A percentile compares a stretch with the other conserved stretches of the same genome.
These are phyloP conservation scores for Caenorhabditis doughertyi DNA, from an alignment of 2,888 invertebrate genomes.

Conservation along the genomic window DNA sequence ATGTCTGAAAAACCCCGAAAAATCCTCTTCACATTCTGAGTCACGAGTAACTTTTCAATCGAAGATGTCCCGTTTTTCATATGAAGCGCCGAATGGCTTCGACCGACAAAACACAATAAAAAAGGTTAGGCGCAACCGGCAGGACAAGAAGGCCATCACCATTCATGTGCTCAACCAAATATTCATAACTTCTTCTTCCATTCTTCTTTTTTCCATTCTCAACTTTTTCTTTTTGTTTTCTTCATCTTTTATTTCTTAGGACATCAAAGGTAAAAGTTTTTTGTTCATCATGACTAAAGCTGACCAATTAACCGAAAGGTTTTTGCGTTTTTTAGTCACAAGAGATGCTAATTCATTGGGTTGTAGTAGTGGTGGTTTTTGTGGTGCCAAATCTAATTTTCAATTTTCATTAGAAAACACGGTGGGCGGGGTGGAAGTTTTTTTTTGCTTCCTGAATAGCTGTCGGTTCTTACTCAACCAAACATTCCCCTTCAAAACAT, in stretches of 20 bases:
- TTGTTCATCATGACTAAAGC: background rate
- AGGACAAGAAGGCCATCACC: slow-evolving; percentile 37
- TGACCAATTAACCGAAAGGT: slow-evolving; percentile 37
- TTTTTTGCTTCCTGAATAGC: slow-evolving; percentile 32
- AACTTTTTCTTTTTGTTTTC: background rate
- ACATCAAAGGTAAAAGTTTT: slow-evolving; percentile 34
- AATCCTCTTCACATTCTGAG: background rate
- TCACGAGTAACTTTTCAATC: slow-evolving; percentile 9
- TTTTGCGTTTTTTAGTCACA: slow-evolving; percentile 34
- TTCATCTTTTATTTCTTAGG: slow-evolving; percentile 1
- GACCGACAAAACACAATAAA: slow-evolving; percentile 54
- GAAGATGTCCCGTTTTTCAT: slow-evolving; percentile 7
- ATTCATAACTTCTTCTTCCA: slow-evolving; percentile 41
- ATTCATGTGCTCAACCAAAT: slow-evolving; percentile 42
- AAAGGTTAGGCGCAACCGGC: slow-evolving; percentile 40
- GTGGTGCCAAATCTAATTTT: slow-evolving; percentile 48
- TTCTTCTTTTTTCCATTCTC: background rate
- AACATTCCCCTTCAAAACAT: slow-evolving; percentile 4
- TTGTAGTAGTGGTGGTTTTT: slow-evolving; percentile 1
- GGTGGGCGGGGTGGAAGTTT: slow-evolving; percentile 30
- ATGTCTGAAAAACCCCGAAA: too few species aligned
- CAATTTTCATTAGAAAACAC: slow-evolving; percentile 33
- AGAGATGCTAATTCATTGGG: slow-evolving; percentile 36
- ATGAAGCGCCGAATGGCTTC: slow-evolving; percentile 28
- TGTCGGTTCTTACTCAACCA: slow-evolving; percentile 6